Conservation (phyloP, 2,888 invertebrate genomes). For the Hirtodrosophila trivittata region DNA sequence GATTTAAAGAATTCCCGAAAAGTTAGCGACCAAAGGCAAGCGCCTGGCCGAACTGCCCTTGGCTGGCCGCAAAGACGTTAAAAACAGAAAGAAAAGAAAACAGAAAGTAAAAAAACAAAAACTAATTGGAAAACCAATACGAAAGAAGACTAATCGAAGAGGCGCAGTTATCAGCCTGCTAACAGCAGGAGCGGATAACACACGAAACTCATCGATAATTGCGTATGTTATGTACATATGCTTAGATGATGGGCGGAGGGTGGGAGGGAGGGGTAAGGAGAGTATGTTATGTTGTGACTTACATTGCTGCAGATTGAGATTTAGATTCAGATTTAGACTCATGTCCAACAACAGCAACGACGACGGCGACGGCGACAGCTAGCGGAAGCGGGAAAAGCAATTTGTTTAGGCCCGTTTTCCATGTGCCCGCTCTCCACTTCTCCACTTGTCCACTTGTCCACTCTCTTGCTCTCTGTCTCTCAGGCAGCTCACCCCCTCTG, state of each 20-base stretch:
- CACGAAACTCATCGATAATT: conserved; percentile 56
- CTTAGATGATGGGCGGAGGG: conserved; percentile 2
- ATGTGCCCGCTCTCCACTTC: conserved; percentile 26
- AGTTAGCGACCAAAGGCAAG: conserved; percentile 7
- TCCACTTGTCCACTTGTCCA: background rate
- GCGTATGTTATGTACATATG: conserved; percentile 40
- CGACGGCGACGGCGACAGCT: conserved; percentile 22
- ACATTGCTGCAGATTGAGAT: conserved; percentile 82
- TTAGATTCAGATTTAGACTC: conserved; percentile 64
- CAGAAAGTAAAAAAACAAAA: conserved; percentile 40
- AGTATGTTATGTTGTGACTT: conserved; percentile 57
- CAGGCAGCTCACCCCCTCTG: background rate
- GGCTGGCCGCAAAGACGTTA: conserved; percentile 13
- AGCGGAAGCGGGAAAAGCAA: conserved; percentile 46
- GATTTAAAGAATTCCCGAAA: background rate
- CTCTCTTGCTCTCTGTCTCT: background rate
- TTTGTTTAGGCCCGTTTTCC: conserved; percentile 54
- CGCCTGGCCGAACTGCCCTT: conserved; percentile 35
- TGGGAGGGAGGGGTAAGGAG: background rate
- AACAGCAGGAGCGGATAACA: conserved; percentile 42
- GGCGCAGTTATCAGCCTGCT: conserved; percentile 57
- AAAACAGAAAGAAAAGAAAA: conserved; percentile 33
- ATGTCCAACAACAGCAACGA: conserved; percentile 60
- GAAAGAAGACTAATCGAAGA: conserved; percentile 41
- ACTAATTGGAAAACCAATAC: conserved; percentile 75